Evolutionary conservation across 2,113 vertebrate genomes (phyloP), one percentile per base, ranked within the genome.

Genomic region (Corythoichthys intestinalis): DNA sequence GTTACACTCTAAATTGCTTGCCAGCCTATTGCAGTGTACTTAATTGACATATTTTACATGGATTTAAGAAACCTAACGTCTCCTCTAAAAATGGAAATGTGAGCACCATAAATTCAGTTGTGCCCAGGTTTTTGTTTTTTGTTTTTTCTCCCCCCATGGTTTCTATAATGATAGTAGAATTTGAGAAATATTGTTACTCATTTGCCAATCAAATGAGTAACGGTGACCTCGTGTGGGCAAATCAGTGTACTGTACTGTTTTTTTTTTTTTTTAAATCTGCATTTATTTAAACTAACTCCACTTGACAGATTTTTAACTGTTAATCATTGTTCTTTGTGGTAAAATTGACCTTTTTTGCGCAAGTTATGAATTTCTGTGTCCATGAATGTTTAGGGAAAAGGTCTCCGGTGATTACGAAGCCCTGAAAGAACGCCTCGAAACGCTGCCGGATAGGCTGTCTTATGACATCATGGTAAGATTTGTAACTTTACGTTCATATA

Each of bases 381-480:
- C 17, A 41, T 79, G 64, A 50, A 54, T 75, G 65, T 81, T 79
- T 89, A 99, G 97, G 96, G 93, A 87, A 84, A 97, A 97, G 84
- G 90, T 99, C 62, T 93, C 95, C 14, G 90, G 81, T 6, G 96
- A 98, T 86, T 98, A 98, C 53, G 91, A 93, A 64, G 92, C 93
- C 65, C 93, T 99, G 75, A 91, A 93, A 48, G 93, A 95, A 0
- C 92, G 95, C 7, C 95, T 99, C n/a, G 70, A 63, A 65, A 96
- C 94, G 0, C 89, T 99, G 73, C 97, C 97, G 0, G 95, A 98
- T 74, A 95, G 94, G 52, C 85, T 99, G 73, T 96, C 93, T 37
- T 98, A 99, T 14, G 93, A 95, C 83, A 82, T 99, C 85, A 98
- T 95, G 96, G 97, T 98, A 90, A 60, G 96, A 44, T 7, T 44